Evolutionary conservation across 2,888 invertebrate genomes (phyloP).

Genomic region (Chrysomela aeneicollis): DNA sequence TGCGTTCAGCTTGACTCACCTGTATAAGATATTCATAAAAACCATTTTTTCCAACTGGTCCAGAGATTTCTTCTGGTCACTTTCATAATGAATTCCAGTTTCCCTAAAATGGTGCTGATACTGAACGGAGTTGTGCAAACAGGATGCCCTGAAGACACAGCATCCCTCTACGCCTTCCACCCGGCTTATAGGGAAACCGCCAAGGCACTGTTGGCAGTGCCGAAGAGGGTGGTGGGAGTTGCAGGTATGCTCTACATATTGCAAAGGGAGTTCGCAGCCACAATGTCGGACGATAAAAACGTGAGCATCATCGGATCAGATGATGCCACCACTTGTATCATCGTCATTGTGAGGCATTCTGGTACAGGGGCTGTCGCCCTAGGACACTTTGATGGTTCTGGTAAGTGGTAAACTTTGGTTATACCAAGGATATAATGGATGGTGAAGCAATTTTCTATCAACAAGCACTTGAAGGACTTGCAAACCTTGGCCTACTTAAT

Average conservation of each 20-base stretch:
- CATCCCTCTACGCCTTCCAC: conserved; percentile 80
- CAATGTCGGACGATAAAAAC: conserved; percentile 90
- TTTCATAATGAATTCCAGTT: too few species aligned
- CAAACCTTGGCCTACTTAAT: too few species aligned
- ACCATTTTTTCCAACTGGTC: too few species aligned
- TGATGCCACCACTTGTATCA: conserved; percentile 93
- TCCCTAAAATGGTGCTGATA: conserved; percentile 80
- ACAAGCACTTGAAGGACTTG: too few species aligned
- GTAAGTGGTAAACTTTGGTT: conserved; percentile 12
- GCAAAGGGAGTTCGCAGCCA: conserved; percentile 91
- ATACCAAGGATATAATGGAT: neutral
- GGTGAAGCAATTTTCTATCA: too few species aligned
- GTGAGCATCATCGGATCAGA: conserved; percentile 90
- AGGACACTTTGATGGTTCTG: conserved; percentile 79
- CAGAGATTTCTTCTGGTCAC: too few species aligned
- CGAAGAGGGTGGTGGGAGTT: conserved; percentile 81
- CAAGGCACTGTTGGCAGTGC: conserved; percentile 79
- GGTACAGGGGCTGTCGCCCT: conserved; percentile 89
- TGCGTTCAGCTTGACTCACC: too few species aligned
- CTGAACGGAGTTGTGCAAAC: conserved; percentile 89
- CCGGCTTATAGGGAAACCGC: conserved; percentile 88
- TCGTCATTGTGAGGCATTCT: conserved; percentile 89
- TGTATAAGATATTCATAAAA: conserved; percentile 16
- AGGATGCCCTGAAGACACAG: conserved; percentile 85
- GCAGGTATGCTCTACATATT: conserved; percentile 87